Evolutionary conservation across 2,888 invertebrate genomes (phyloP), one percentile per base, ranked within the genome.

Genomic region (Iphiclides podalirius): DNA sequence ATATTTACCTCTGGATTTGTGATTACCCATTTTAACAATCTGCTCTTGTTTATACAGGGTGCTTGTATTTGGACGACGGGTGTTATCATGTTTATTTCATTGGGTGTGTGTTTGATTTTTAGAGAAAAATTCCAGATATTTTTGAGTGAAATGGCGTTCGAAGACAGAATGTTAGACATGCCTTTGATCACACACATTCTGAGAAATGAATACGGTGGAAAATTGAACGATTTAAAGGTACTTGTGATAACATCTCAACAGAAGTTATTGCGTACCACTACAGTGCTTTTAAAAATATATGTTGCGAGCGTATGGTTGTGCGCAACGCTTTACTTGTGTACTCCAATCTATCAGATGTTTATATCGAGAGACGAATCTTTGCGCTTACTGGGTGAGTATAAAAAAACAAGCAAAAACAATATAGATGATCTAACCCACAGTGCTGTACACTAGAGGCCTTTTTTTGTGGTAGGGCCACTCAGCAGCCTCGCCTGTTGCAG

Each of bases 1-100:
- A 48, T 82, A 12, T 83, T 81, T 34, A 84, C 83, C 0, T 72
- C 77, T 0, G 74, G 63, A 1, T 88, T 79, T 50, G 77, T 85
- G 0, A 50, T 68, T 0, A 46, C 55, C 4, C 74, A 72, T 38
- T 54, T 52, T 1, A 65, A 70, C 0, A 62, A 88, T 46, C 54
- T 79, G 0, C 53, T 72, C 0, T 42, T 76, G 1, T 79, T 76
- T 39, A 84, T 86, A n/a, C 72, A 85, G 64, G 81, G 80, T 0
- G 78, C 81, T n/a, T 80, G 82, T 48, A 72, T 86, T 31, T 88
- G 87, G 85, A 73, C 77, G 0, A 86, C 86, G 0, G 83, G 80
- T 1, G 65, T 82, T 0, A 81, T 85, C 1, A 79, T 84, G 78
- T 76, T 77, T 0, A 78, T 84, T 6, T 74, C 81, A 0, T 58